Conservation (phyloP, 2,113 vertebrate genomes). For the Nyctibius bracteatus region DNA sequence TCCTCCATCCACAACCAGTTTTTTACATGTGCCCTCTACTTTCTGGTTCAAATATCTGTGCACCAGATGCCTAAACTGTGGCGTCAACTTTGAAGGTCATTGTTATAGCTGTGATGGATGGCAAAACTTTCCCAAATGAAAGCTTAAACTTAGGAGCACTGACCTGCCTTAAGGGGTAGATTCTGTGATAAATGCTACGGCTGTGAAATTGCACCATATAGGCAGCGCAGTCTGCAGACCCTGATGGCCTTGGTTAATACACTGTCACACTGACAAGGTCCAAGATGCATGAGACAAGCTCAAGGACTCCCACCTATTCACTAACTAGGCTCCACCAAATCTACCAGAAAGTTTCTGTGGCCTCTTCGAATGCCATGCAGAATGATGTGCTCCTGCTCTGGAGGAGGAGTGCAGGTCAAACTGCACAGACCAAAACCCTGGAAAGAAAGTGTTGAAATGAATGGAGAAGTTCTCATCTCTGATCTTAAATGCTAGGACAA, state of each 20-base stretch:
- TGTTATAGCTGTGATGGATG: neutral
- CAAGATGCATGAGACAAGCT: neutral
- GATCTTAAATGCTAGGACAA: neutral
- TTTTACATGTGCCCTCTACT: neutral
- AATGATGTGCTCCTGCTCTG: neutral
- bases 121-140: neutral
- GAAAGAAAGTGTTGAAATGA: neutral
- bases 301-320: neutral
- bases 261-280: rapidly evolving
- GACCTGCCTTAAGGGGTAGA: neutral
- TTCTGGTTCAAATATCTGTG: neutral
- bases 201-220: neutral
- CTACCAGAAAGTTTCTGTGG: neutral
- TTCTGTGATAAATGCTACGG: neutral
- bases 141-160: neutral
- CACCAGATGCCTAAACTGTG: neutral
- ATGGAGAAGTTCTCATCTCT: neutral
- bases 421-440: neutral
- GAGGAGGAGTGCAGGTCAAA: neutral
- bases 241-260: neutral
- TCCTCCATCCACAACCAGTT: neutral
- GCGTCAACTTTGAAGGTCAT: neutral
- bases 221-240: neutral
- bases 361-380: rapidly evolving
- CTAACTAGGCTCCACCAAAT: neutral